phyloP scores from a whole-genome alignment of 2,113 vertebrate genomes.

The Neoarius graeffei region DNA sequence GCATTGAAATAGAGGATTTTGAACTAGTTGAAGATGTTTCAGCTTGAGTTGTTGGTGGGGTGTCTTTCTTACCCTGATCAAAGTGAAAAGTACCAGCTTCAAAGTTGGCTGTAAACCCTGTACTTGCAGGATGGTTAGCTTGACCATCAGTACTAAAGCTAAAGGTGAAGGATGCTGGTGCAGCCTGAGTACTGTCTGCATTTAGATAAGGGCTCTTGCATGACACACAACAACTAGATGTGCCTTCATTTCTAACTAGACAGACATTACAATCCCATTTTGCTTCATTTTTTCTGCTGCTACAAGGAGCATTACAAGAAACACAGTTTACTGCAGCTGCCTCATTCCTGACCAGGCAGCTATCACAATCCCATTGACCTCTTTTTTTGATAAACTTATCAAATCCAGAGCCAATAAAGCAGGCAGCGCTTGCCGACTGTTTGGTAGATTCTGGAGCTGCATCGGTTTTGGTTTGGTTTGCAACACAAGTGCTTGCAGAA shows the following conservation, averaged over 20 bases:
- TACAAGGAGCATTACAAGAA: slow-evolving; percentile 72
- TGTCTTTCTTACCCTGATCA: slow-evolving; percentile 75
- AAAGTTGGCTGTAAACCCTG: slow-evolving; percentile 78
- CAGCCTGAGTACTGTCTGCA: slow-evolving; percentile 58
- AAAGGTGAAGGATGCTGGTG: slow-evolving; percentile 66
- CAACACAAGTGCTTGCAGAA: slow-evolving; percentile 72
- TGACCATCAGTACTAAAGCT: slow-evolving; percentile 70
- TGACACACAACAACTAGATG: slow-evolving; percentile 71
- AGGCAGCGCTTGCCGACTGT: slow-evolving; percentile 1
- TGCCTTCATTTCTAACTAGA: slow-evolving; percentile 75
- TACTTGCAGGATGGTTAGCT: slow-evolving; percentile 67
- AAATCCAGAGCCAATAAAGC: slow-evolving; percentile 32
- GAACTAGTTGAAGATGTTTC: slow-evolving; percentile 74
- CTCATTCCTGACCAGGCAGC: slow-evolving; percentile 77
- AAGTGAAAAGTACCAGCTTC: slow-evolving; percentile 78
- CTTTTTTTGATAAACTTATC: slow-evolving; percentile 64
- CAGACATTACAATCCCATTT: slow-evolving; percentile 84
- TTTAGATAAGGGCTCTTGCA: slow-evolving; percentile 77
- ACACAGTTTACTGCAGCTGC: slow-evolving; percentile 65
- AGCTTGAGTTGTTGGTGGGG: slow-evolving; percentile 62
- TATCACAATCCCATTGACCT: slow-evolving; percentile 80
- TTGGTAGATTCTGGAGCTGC: neutral
- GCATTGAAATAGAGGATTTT: slow-evolving; percentile 82
- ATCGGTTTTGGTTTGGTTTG: slow-evolving; percentile 65
- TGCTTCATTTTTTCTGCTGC: slow-evolving; percentile 69